Evolutionary conservation across 2,888 invertebrate species (phyloP).

Genomic region (Aspidiotus rigidus): DNA sequence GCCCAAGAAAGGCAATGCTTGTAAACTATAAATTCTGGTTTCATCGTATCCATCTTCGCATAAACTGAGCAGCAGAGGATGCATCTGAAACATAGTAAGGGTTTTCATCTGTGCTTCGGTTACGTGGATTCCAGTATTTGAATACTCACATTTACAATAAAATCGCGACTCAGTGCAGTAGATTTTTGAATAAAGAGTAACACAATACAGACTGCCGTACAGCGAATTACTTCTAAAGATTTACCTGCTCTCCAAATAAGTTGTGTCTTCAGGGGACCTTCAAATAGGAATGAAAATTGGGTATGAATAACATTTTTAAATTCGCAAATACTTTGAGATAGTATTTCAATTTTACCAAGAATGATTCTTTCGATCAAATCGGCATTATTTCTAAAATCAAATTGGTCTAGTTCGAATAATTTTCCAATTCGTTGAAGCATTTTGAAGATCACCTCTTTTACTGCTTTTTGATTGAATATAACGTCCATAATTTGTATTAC

Average conservation of each 20-base stretch:
- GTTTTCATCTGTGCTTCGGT: no score
- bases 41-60: conserved; percentile 25
- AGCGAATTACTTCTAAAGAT: conserved; percentile 18
- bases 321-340: background rate
- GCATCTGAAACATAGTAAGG: background rate
- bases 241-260: conserved; percentile 27
- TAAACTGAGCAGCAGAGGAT: conserved; percentile 21
- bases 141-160: background rate
- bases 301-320: background rate
- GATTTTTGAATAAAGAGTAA: conserved; percentile 5
- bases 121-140: no score
- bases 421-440: background rate
- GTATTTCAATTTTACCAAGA: background rate
- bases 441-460: conserved; percentile 18
- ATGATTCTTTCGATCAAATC: conserved; percentile 10
- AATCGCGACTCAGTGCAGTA: background rate
- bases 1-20: background rate
- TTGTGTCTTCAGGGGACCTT: conserved; percentile 14
- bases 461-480: background rate
- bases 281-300: background rate
- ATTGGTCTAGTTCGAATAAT: background rate
- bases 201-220: conserved; percentile 10
- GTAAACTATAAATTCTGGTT: conserved; percentile 15
- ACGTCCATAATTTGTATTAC: conserved; percentile 9
- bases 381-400: background rate